Conservation (phyloP, 2,113 vertebrate species). For the Apistogramma diplotaenia region DNA sequence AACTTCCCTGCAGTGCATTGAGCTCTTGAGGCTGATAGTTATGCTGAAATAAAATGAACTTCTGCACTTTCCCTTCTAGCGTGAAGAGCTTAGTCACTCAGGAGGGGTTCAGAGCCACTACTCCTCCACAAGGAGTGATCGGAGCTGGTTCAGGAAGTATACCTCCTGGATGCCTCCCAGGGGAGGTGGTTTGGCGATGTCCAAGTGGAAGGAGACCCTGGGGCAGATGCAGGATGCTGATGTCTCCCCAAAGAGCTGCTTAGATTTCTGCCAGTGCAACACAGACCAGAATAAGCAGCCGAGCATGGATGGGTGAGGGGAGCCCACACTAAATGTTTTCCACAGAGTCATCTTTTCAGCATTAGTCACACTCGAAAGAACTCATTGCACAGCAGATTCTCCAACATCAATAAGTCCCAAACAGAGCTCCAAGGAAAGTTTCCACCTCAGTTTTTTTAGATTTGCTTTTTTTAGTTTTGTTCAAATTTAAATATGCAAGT, state of each 20-base stretch:
- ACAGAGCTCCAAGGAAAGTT: not conserved
- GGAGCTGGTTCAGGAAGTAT: not conserved
- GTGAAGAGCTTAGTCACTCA: not conserved
- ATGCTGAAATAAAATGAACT: not conserved
- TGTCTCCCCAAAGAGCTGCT: not conserved
- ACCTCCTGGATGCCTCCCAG: not conserved
- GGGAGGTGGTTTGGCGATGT: not conserved
- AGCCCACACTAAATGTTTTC: not conserved
- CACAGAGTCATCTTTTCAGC: not conserved
- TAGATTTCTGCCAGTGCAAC: not conserved
- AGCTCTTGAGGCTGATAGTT: not conserved
- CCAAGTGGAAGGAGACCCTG: not conserved
- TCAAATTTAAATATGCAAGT: not conserved
- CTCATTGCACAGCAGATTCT: not conserved
- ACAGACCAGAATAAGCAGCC: not conserved
- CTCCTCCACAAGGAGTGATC: not conserved
- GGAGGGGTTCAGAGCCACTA: not conserved
- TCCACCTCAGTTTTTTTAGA: too few relatives aligned
- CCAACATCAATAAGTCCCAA: not conserved
- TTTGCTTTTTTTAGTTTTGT: too few relatives aligned
- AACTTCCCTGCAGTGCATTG: not conserved
- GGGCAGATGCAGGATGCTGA: rapidly evolving
- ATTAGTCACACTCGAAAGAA: not conserved
- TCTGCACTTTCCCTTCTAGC: rapidly evolving
- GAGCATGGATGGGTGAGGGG: not conserved